Evolutionary conservation across 1,140 invertebrate genomes (phyloP).

Genomic region (Cardiocondyla obscurior): DNA sequence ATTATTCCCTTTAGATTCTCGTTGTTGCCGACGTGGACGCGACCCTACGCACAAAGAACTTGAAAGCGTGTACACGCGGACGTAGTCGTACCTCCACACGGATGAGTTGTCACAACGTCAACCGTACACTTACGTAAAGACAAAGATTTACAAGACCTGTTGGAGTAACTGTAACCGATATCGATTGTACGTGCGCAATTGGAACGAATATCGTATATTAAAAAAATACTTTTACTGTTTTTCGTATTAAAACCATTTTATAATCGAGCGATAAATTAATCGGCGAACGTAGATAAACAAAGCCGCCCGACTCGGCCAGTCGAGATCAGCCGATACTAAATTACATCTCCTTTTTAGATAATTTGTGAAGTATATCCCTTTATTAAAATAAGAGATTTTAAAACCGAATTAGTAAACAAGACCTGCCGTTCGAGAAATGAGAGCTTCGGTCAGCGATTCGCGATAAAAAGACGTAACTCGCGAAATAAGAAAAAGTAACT

Average conservation of each 20-base stretch:
- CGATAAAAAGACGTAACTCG: background rate
- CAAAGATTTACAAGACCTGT: background rate
- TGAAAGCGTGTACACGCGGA: background rate
- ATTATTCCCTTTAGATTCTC: slow-evolving; percentile 71
- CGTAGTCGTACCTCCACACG: background rate
- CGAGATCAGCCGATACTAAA: too few species aligned
- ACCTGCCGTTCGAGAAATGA: background rate
- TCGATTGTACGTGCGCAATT: background rate
- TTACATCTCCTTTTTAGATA: too few species aligned
- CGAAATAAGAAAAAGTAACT: background rate
- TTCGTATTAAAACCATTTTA: background rate
- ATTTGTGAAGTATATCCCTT: too few species aligned
- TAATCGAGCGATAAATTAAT: background rate
- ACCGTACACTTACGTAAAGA: background rate
- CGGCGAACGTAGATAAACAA: too few species aligned
- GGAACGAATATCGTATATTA: background rate
- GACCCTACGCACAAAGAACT: slow-evolving; percentile 43
- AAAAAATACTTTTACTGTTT: too few species aligned
- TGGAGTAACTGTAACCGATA: background rate
- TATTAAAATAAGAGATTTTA: too few species aligned
- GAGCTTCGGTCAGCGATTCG: background rate
- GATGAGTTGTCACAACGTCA: background rate
- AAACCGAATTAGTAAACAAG: background rate
- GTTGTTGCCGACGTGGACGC: slow-evolving; percentile 42
- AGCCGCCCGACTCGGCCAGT: too few species aligned